phyloP scores from a whole-genome alignment of 1,140 invertebrate genomes.

The Orchesella cincta region DNA sequence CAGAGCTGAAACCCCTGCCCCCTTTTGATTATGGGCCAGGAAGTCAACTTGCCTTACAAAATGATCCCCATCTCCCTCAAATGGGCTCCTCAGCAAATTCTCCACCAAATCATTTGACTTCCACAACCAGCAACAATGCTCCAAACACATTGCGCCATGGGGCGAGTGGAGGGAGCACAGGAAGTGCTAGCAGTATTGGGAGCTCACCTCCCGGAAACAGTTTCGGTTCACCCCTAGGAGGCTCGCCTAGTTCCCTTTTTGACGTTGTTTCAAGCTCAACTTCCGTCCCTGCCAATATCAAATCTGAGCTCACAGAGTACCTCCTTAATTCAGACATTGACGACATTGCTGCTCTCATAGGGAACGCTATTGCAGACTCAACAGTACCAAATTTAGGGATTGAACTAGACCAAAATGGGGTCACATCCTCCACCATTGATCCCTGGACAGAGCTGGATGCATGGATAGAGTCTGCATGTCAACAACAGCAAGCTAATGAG shows the following conservation, averaged over 20 bases:
- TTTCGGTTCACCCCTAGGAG: constrained; percentile 10
- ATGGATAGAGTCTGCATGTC: constrained; percentile 76
- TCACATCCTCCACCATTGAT: constrained; percentile 51
- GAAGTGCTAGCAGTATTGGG: constrained; percentile 2
- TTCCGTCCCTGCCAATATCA: constrained; percentile 52
- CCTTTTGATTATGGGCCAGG: constrained; percentile 79
- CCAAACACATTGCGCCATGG: constrained; percentile 10
- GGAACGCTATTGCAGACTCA: constrained; percentile 84
- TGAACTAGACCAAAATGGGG: constrained; percentile 43
- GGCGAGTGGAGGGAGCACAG: constrained; percentile 2
- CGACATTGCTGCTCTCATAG: constrained; percentile 83
- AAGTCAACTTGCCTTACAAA: constrained; percentile 63
- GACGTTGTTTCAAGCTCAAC: constrained; percentile 54
- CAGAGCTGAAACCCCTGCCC: constrained; percentile 81
- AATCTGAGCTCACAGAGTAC: constrained; percentile 54
- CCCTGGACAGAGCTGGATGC: constrained; percentile 64
- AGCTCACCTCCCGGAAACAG: constrained; percentile 54
- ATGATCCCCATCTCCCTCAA: constrained; percentile 49
- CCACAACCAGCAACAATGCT: constrained; percentile 54
- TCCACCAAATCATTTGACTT: constrained; percentile 58
- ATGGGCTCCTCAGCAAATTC: constrained; percentile 82
- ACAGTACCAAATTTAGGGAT: constrained; percentile 68
- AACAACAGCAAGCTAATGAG: constrained; percentile 52
- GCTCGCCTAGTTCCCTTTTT: constrained; percentile 39
- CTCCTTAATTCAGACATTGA: constrained; percentile 68